A percentile compares a stretch with the other conserved stretches of the same genome.
Conservation (phyloP, 2,113 vertebrate genomes). For the Spea multiplicata region DNA sequence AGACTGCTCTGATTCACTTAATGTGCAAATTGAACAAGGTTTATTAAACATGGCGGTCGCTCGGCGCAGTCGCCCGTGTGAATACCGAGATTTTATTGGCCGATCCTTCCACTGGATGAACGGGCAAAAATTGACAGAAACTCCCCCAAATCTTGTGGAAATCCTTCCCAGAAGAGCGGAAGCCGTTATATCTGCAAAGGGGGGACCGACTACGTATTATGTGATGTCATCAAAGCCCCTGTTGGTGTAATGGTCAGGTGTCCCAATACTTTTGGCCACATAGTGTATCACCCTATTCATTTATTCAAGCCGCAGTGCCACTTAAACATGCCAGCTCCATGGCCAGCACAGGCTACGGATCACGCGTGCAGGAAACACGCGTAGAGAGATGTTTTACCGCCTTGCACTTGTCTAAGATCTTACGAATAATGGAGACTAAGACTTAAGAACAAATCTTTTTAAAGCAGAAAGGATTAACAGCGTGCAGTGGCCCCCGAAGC, state of each 20-base stretch:
- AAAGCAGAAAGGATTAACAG: neutral
- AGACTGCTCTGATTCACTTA: neutral
- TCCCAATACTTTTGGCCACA: no score
- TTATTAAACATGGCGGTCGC: slow-evolving; percentile 13
- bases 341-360: neutral
- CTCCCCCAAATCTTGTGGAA: no score
- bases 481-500: neutral
- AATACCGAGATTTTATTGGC: neutral
- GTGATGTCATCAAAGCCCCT: no score
- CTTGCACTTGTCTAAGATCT: neutral
- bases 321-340: neutral
- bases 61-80: neutral
- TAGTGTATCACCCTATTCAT: neutral
- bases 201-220: no score
- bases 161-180: no score
- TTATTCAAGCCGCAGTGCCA: neutral
- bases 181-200: no score
- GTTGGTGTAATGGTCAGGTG: no score
- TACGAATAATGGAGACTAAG: slow-evolving; percentile 2
- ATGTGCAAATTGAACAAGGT: neutral
- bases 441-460: neutral
- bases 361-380: neutral
- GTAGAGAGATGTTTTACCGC: neutral
- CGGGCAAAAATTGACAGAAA: no score
- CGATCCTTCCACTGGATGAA: no score